phyloP scores from a whole-genome alignment of 2,888 invertebrate genomes.

The Beris chalybata region DNA sequence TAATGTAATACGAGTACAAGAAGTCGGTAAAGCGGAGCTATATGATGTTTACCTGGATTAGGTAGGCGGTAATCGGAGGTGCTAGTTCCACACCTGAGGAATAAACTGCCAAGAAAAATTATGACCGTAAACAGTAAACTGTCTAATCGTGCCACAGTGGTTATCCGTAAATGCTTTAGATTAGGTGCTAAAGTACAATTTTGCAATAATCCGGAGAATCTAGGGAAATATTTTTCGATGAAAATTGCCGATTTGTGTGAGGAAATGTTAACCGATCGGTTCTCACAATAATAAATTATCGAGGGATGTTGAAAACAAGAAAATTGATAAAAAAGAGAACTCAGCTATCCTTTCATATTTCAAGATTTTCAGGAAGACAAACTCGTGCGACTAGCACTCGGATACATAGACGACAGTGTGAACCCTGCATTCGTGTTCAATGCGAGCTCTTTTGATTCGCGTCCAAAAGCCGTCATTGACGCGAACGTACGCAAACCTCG shows the following conservation, averaged over 20 bases:
- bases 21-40: neutral
- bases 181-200: slow-evolving; percentile 32
- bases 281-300: slow-evolving; percentile 14
- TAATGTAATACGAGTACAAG: neutral
- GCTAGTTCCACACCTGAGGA: slow-evolving; percentile 3
- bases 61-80: neutral
- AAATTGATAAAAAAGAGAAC: too few species aligned
- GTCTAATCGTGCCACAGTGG: slow-evolving; percentile 26
- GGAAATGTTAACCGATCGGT: slow-evolving; percentile 3
- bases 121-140: slow-evolving; percentile 23
- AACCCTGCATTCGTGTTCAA: too few species aligned
- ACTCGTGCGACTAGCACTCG: too few species aligned
- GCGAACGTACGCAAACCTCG: too few species aligned
- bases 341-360: too few species aligned
- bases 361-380: too few species aligned
- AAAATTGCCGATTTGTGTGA: slow-evolving; percentile 16
- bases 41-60: neutral
- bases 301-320: neutral
- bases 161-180: slow-evolving; percentile 28
- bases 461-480: too few species aligned
- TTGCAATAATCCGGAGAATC: slow-evolving; percentile 22
- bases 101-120: slow-evolving; percentile 1
- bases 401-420: too few species aligned
- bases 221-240: neutral
- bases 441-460: too few species aligned